Conservation (phyloP, 2,888 invertebrate genomes). For the Spatulosminthurus flaviceps region DNA sequence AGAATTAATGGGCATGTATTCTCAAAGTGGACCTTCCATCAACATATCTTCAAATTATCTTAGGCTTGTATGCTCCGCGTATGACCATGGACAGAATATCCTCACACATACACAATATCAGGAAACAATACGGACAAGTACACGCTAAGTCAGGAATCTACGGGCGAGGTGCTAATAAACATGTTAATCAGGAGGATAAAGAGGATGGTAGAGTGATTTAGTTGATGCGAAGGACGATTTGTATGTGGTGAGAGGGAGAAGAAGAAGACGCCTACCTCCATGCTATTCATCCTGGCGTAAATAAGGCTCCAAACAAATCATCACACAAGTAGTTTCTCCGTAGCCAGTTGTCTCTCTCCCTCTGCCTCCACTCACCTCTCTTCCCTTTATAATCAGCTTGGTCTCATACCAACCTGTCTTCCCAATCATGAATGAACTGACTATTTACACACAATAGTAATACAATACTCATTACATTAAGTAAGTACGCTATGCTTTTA, state of each 20-base stretch:
- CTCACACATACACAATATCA: too few relatives aligned
- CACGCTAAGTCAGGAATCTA: constrained; percentile 7
- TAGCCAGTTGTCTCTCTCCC: not conserved
- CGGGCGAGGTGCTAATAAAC: constrained; percentile 63
- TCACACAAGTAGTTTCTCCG: constrained; percentile 12
- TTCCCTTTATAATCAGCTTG: constrained; percentile 3
- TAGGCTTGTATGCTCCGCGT: not conserved
- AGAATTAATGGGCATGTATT: not conserved
- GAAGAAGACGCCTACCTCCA: constrained; percentile 42
- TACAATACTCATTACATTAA: too few relatives aligned
- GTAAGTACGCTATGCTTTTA: too few relatives aligned
- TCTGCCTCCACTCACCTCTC: not conserved
- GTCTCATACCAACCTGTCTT: not conserved
- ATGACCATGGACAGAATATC: too few relatives aligned
- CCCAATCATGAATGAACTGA: too few relatives aligned
- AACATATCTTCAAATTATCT: too few relatives aligned
- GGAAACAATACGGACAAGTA: constrained; percentile 8
- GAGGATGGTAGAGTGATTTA: constrained; percentile 60
- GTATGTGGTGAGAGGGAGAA: constrained; percentile 52
- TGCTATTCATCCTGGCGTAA: constrained; percentile 21
- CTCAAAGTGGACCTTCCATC: not conserved
- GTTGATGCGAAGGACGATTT: constrained; percentile 61
- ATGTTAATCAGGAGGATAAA: constrained; percentile 61
- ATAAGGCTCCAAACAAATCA: constrained; percentile 14
- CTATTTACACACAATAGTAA: too few relatives aligned